Base-by-base conservation (phyloP, 1,140 invertebrate genomes). In the Drosophila lowei region DNA sequence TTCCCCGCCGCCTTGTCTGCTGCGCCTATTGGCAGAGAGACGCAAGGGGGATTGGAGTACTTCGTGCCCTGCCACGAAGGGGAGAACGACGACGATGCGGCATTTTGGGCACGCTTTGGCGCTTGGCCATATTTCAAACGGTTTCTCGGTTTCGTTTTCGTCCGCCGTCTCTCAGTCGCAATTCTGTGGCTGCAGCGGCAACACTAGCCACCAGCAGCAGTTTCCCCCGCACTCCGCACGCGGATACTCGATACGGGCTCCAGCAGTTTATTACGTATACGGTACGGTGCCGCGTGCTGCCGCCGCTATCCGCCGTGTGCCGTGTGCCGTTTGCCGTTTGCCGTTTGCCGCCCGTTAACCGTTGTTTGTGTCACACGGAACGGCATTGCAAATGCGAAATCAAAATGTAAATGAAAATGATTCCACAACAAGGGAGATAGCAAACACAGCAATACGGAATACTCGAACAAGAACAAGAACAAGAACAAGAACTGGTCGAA, bases 341-440 rank as follows among this genome's bases (percentile, higher is more conserved):
- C 42, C 48, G 23, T 44, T 8, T 46, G 21, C 42, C 48, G 30
- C 57, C 41, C 18, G 48, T 50, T 60, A 56, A 55, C 56, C 63
- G 46, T 52, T 75, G 63, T 63, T 85, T 77, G 72, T 85, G 68
- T 64, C 73, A 70, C 64, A 75, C 62, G 76, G 42, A 34, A 34
- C 30, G 48, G 68, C 64, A 73, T 30, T 67, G 60, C 59, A 86
- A 88, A 81, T 88, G 75, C 77, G 77, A 81, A 65, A 61, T 61
- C 46, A 84, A 71, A 76, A 79, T 80, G 73, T 65, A 81, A 77
- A 86, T 76, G 72, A 88, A 81, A 88, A 81, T 88, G 83, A 75
- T 56, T 63, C 52, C 18, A 61, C 53, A 72, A 55, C 42, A 54
- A 54, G 21, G 23, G 34, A 64, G 63, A 66, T 66, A 67, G 56